phyloP scores from a whole-genome alignment of 2,888 invertebrate genomes.

The Cataglyphis livida region DNA sequence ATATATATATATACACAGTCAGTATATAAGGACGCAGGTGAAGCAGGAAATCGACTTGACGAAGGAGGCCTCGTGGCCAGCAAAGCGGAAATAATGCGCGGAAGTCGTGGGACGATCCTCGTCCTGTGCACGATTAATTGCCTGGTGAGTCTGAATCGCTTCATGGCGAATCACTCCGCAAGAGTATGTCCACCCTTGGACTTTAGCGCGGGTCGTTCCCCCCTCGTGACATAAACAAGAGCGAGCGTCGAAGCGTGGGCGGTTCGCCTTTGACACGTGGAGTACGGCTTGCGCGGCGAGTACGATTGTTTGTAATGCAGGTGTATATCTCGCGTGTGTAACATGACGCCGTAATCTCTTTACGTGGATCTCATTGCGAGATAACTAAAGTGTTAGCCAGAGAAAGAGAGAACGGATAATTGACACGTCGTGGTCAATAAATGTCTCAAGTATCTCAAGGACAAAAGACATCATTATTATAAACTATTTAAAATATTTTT shows the following conservation, averaged over 20 bases:
- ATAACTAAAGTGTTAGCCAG: neutral
- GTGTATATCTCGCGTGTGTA: neutral
- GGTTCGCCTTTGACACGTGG: neutral
- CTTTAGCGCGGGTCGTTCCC: conserved; percentile 4
- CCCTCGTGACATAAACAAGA: neutral
- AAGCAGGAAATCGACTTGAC: conserved; percentile 25
- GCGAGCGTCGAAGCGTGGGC: neutral
- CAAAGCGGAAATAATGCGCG: conserved; percentile 61
- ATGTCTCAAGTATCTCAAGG: neutral
- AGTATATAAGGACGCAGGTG: conserved; percentile 7
- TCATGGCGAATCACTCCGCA: neutral
- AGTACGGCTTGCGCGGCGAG: neutral
- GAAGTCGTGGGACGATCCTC: conserved; percentile 55
- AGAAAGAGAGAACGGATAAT: neutral
- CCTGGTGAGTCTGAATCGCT: conserved; percentile 67
- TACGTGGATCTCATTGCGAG: neutral
- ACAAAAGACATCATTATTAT: neutral
- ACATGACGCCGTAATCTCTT: neutral
- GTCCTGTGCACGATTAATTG: conserved; percentile 55
- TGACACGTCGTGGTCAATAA: neutral
- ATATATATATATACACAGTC: neutral
- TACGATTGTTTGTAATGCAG: neutral
- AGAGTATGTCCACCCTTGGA: neutral
- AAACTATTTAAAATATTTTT: neutral
- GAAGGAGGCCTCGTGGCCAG: conserved; percentile 32